Base-by-base conservation (phyloP, 2,888 invertebrate species). In the Plemyria rubiginata region DNA sequence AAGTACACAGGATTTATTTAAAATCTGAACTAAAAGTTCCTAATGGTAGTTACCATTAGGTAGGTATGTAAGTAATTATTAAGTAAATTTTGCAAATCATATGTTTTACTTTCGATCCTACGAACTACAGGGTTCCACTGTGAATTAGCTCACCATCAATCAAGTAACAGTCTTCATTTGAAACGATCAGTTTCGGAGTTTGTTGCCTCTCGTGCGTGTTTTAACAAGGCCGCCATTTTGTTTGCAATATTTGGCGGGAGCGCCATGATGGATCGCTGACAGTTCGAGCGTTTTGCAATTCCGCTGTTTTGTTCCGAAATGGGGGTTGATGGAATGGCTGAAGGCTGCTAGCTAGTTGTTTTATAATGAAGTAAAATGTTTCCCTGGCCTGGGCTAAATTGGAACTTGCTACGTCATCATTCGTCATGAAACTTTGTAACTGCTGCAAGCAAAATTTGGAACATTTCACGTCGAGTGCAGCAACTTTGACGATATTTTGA, bases 201-300 rank as follows among this genome's bases (percentile, higher is more conserved):
- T 46, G 59, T 60, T 56, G 49, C 43, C 41, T 48, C 41, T 48
- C 59, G 61, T 54, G 66, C 57, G 62, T 60, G 60, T 63, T 57
- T 54, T 61, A 70, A 70, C 67, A 66, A 59, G 54, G 72, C 72
- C 68, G 75, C 74, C 77, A 75, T 79, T 80, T 78, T 70, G 75
- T 70, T 66, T 66, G 78, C 79, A 78, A 78, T 76, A 83, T 65
- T 65, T 61, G 75, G 77, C 77, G 75, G 75, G 68, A 70, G 71
- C 70, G 78, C 78, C 80, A 85, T 85, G 86, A 87, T 84, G 78
- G 84, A 86, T 87, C 73, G 75, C 66, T 67, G 70, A 67, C 69
- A 67, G 67, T 60, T 60, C 63, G 62, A 65, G 65, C 70, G 70
- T 70, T 78, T 79, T 75, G 75, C 76, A 75, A 76, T 80, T 59